Evolutionary conservation across 1,140 invertebrate species (phyloP), one percentile per base, ranked within the genome.

Genomic region (Anastatus disparis): DNA sequence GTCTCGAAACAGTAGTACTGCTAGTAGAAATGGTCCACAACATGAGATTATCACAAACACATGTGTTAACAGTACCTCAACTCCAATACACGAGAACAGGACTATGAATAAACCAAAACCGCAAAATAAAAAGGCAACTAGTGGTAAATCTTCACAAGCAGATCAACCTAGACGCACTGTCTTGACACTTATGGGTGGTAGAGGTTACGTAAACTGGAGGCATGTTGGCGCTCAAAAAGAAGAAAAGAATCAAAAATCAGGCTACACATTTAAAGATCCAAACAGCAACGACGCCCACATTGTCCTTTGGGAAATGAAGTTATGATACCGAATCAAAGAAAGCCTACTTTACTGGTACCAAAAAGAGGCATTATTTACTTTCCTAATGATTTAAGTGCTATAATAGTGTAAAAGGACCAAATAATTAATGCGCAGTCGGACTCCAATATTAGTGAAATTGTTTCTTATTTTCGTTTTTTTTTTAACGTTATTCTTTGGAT

Each of bases 231-330:
- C 82, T 24, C 81, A 76, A 46, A 64, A 75, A 27, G 72, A 77
- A 27, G 84, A 87, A 15, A 83, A 84, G 53, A 76, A 70, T 64
- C 79, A 80, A 26, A 85, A 84, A 27, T 79, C 78, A 1, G 71
- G 79, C 46, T 80, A 86, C 17, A 75, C 82, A 12, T 75, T 78
- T 2, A 83, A 86, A 69, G 89, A 90, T 70, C 89, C 90, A 24
- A 92, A 92, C 76, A 91, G 87, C 75, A 92, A 89, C 74, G 93
- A 95, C 86, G 93, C 94, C 13, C 93, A 95, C 85, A 91, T 95
- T 74, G 91, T 96, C 38, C 88, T 96, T 12, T 96, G 94, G 94
- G 95, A 96, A 86, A 93, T 94, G 88, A 95, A 95, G 79, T 90
- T 95, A 88, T 95, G 87, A 89, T 87, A 77, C 73, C 76, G 61